Evolutionary conservation across 2,888 invertebrate species (phyloP), one percentile per base, ranked within the genome.

Genomic region (Diadromus collaris): DNA sequence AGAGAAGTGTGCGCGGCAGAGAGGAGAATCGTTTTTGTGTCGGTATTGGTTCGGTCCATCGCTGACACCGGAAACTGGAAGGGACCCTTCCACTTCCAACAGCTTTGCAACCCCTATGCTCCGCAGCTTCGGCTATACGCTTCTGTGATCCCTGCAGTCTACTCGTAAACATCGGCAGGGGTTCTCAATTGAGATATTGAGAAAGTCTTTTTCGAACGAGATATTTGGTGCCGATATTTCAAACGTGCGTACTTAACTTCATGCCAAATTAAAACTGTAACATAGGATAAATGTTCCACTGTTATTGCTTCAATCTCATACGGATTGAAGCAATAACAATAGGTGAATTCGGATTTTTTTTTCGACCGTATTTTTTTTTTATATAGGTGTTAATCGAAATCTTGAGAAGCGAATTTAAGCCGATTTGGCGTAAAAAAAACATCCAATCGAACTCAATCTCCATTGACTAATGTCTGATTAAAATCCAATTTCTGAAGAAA

Each of bases 51-150:
- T 76, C 81, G 83, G 83, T 83, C 81, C 85, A 84, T 86, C 83
- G 80, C 81, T 80, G 83, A 83, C 83, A 88, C 88, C 88, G 88
- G 86, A 87, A 89, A 86, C 85, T 84, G 82, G 82, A 84, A 83
- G 86, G 85, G 82, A 83, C 81, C 82, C 79, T 65, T 51, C 64
- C 69, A 75, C 70, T 51, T 58, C 19, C 41, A 60, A 69, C 82
- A 79, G 76, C 80, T 76, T 83, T 82, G 81, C 84, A 84, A 83
- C 83, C 84, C 82, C 80, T 84, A 82, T 82, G 48, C 70, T 34
- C 80, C 70, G 46, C 63, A 65, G 21, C 51, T 51, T 51, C 67
- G 71, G 60, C 63, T 75, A 68, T 75, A 51, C 51, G 58, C 34
- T 69, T 69, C 19, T 64, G 54, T 34, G n/a, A 27, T 70, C 46